Conservation (phyloP, 2,113 vertebrate genomes). For the Gymnorhina tibicen region DNA sequence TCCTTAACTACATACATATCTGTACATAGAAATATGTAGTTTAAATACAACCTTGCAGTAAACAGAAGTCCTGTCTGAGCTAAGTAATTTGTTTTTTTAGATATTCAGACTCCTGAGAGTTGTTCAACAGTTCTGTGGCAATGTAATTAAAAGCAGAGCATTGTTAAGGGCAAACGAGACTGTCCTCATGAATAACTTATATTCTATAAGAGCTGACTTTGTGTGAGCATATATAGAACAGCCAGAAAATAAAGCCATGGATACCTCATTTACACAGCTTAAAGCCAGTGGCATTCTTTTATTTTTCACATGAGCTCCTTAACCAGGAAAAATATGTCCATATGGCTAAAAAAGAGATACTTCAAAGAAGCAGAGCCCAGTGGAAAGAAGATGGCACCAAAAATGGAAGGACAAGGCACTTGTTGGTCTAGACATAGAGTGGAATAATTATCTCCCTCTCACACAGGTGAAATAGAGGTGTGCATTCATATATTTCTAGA, state of each 20-base stretch:
- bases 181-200: slow-evolving; percentile 36
- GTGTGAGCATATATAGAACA: not conserved
- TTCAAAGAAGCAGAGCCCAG: not conserved
- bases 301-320: not conserved
- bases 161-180: slow-evolving; percentile 48
- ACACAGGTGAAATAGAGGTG: not conserved
- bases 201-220: not conserved
- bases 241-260: not conserved
- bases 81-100: not conserved
- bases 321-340: not conserved
- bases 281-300: not conserved
- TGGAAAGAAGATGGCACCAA: not conserved
- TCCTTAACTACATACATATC: not conserved
- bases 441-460: slow-evolving; percentile 12
- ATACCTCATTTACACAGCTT: not conserved
- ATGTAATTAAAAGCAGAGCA: slow-evolving; percentile 9
- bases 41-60: not conserved
- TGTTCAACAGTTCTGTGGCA: slow-evolving; percentile 7
- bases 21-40: not conserved
- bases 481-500: not conserved
- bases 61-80: not conserved
- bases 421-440: not conserved
- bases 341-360: not conserved
- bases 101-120: not conserved
- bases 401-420: not conserved